Percentiles rank a stretch among this genome's conserved stretches.
These are phyloP conservation scores for Drymodes brunneopygia DNA, from an alignment of 2,113 vertebrate species.

Conservation along the genomic window DNA sequence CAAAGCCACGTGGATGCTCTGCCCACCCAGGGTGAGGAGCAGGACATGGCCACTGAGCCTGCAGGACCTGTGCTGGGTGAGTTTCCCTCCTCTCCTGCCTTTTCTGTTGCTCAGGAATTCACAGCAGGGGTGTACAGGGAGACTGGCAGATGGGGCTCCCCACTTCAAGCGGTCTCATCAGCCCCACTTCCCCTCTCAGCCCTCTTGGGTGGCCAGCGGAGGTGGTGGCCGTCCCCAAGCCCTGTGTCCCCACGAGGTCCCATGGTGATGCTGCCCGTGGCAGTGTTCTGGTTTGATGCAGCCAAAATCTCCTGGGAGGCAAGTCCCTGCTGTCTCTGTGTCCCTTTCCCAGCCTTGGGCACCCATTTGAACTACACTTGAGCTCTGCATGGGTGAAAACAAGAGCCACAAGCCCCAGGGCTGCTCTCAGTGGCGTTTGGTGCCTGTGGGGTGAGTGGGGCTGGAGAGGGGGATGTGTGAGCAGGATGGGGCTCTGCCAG, in stretches of 20 bases:
- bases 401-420: background rate
- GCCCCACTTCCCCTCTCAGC: background rate
- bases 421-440: background rate
- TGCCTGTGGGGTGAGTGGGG: background rate
- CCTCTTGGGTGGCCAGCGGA: background rate
- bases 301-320: background rate
- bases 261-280: rapidly evolving
- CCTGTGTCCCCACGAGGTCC: rapidly evolving
- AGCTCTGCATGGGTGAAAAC: background rate
- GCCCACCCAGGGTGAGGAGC: background rate
- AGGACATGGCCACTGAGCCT: background rate
- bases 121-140: background rate
- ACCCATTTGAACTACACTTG: background rate
- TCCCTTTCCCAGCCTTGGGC: background rate
- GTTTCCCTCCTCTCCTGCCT: background rate
- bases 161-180: rapidly evolving
- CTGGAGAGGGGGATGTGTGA: background rate
- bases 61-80: background rate
- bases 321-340: background rate
- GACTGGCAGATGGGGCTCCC: background rate
- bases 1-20: background rate
- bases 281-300: background rate
- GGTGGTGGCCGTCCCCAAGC: background rate
- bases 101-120: background rate
- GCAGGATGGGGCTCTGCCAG: background rate